Conservation (phyloP, 2,888 invertebrate species). For the Pachliopta kotzebuea region DNA sequence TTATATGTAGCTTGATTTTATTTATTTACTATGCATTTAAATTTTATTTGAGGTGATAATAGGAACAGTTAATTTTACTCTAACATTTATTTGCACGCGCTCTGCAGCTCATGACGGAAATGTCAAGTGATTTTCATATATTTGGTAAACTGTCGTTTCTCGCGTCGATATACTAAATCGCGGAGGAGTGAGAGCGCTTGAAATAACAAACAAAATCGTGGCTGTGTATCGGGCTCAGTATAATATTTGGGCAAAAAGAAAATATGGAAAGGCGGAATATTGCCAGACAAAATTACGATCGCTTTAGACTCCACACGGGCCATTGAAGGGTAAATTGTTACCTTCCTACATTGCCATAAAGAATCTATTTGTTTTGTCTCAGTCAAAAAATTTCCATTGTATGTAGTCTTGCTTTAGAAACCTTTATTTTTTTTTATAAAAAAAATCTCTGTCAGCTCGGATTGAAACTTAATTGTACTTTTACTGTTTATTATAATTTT, state of each 20-base stretch:
- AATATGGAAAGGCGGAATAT: conserved; percentile 78
- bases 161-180: conserved; percentile 70
- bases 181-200: conserved; percentile 63
- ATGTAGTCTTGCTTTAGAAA: not conserved
- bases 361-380: conserved; percentile 73
- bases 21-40: too few species aligned
- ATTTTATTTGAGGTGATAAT: not conserved
- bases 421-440: too few species aligned
- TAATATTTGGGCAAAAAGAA: conserved; percentile 73
- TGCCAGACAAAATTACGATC: conserved; percentile 78
- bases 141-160: conserved; percentile 67
- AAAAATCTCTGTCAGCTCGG: not conserved
- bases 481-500: not conserved
- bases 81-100: conserved; percentile 15
- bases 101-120: conserved; percentile 30
- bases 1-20: too few species aligned
- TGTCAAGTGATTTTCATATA: conserved; percentile 51
- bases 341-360: conserved; percentile 73
- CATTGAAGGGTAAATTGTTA: conserved; percentile 76
- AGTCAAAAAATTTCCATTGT: conserved; percentile 2
- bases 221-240: conserved; percentile 69
- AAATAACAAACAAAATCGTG: conserved; percentile 77
- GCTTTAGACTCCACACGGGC: conserved; percentile 74
- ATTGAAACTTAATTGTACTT: not conserved
- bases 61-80: not conserved